A percentile compares a stretch with the other conserved stretches of the same genome.
Conservation (phyloP, 2,888 invertebrate genomes). For the Dolichomitus sp. region DNA sequence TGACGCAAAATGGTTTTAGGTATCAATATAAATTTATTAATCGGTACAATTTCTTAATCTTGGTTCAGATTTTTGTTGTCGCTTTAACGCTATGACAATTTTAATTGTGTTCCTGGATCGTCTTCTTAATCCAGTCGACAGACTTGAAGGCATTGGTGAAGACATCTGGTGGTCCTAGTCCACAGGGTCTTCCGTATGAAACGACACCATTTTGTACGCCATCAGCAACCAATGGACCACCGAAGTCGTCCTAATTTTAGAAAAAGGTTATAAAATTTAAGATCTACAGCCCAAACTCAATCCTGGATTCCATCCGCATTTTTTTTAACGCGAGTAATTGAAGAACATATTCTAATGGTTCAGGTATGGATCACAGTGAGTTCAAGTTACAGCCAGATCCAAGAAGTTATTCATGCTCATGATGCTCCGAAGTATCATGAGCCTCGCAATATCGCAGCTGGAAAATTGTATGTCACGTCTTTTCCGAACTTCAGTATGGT, state of each 20-base stretch:
- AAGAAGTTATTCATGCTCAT: slow-evolving; percentile 27
- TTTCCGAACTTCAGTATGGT: slow-evolving; percentile 44
- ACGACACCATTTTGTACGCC: slow-evolving; percentile 76
- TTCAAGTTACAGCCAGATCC: background rate
- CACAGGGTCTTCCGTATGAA: slow-evolving; percentile 75
- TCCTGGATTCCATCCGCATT: too few species aligned
- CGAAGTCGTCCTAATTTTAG: slow-evolving; percentile 73
- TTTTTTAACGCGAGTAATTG: too few species aligned
- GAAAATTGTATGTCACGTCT: slow-evolving; percentile 30
- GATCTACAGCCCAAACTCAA: background rate
- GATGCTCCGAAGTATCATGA: slow-evolving; percentile 18
- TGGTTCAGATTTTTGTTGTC: background rate
- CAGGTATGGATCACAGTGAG: slow-evolving; percentile 50
- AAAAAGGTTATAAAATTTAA: background rate
- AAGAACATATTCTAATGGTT: background rate
- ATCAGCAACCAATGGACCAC: slow-evolving; percentile 73
- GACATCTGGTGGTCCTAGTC: slow-evolving; percentile 72
- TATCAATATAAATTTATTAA: background rate
- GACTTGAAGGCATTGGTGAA: slow-evolving; percentile 72
- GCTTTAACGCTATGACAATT: background rate
- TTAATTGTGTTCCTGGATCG: slow-evolving; percentile 28
- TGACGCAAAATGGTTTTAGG: background rate
- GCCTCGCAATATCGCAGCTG: slow-evolving; percentile 35
- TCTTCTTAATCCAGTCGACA: slow-evolving; percentile 69
- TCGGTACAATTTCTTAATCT: background rate